These are phyloP conservation scores for Entomobrya multifasciata DNA, from an alignment of 2,888 invertebrate genomes.

Conservation along the genomic window DNA sequence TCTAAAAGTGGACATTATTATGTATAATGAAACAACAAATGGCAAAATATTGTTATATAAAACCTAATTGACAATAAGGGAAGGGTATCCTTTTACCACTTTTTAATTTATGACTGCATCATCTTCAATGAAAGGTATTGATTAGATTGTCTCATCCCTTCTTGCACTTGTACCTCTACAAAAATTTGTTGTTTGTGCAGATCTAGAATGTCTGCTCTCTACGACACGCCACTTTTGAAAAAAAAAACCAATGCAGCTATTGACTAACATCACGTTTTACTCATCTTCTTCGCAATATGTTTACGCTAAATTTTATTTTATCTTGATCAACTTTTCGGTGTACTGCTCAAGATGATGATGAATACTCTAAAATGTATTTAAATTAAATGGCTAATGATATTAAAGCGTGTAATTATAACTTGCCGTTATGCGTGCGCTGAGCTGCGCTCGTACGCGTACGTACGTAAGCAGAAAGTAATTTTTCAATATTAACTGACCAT, in stretches of 20 bases:
- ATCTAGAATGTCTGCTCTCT: conserved; percentile 50
- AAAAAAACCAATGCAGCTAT: too few relatives aligned
- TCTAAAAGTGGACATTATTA: too few relatives aligned
- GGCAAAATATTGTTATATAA: conserved; percentile 27
- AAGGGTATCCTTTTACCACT: conserved; percentile 45
- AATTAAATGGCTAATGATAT: conserved; percentile 51
- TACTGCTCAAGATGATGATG: conserved; percentile 14
- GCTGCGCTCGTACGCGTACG: too few relatives aligned
- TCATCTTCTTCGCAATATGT: conserved; percentile 43
- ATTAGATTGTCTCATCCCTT: conserved; percentile 52
- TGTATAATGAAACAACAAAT: too few relatives aligned
- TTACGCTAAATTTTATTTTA: conserved; percentile 1
- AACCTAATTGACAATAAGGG: conserved; percentile 46
- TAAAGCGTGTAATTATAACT: conserved; percentile 55
- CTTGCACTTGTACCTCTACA: conserved; percentile 29
- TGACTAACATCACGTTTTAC: conserved; percentile 44
- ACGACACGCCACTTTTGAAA: not conserved
- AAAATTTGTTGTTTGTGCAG: too few relatives aligned
- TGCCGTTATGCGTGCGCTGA: too few relatives aligned
- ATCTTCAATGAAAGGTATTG: conserved; percentile 62
- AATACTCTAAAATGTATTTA: conserved; percentile 41
- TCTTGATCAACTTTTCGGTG: conserved; percentile 50
- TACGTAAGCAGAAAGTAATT: conserved; percentile 16
- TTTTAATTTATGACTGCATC: conserved; percentile 64
- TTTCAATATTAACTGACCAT: conserved; percentile 51